Evolutionary conservation across 2,113 vertebrate genomes (phyloP).

Genomic region (Corythaeola cristata): DNA sequence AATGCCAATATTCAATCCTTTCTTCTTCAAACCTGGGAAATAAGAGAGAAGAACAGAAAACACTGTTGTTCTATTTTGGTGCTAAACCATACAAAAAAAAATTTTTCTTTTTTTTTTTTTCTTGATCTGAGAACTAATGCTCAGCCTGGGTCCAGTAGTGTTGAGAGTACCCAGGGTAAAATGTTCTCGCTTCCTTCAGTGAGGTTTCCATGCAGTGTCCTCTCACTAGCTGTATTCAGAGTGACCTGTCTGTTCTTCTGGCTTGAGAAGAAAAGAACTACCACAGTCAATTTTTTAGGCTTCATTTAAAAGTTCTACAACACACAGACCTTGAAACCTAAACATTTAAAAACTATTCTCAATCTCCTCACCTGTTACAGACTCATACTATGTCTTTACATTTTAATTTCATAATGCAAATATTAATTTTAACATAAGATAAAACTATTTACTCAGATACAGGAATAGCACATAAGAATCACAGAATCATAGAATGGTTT

Average conservation of each 20-base stretch:
- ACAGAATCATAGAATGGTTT: background rate
- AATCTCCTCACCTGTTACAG: background rate
- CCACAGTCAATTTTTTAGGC: background rate
- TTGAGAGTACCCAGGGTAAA: background rate
- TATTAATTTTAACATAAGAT: background rate
- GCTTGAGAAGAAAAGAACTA: background rate
- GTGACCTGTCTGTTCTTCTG: background rate
- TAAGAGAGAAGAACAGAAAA: background rate
- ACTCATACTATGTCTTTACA: background rate
- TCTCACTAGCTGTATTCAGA: background rate
- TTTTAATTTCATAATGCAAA: background rate
- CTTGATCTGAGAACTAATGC: background rate
- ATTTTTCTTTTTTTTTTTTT: rapidly evolving
- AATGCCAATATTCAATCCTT: background rate
- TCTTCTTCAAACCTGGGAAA: background rate
- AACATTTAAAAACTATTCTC: background rate
- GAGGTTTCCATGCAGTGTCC: background rate
- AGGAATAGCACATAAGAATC: background rate
- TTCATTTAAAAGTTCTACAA: background rate
- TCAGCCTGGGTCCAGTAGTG: background rate
- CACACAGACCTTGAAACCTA: background rate
- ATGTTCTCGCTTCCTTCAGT: background rate
- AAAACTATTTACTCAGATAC: background rate
- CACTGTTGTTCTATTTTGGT: background rate
- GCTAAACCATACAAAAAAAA: background rate